Percentiles rank a stretch among this genome's conserved stretches.
phyloP scores from a whole-genome alignment of 2,113 vertebrate species.

The Beaufortia kweichowensis region DNA sequence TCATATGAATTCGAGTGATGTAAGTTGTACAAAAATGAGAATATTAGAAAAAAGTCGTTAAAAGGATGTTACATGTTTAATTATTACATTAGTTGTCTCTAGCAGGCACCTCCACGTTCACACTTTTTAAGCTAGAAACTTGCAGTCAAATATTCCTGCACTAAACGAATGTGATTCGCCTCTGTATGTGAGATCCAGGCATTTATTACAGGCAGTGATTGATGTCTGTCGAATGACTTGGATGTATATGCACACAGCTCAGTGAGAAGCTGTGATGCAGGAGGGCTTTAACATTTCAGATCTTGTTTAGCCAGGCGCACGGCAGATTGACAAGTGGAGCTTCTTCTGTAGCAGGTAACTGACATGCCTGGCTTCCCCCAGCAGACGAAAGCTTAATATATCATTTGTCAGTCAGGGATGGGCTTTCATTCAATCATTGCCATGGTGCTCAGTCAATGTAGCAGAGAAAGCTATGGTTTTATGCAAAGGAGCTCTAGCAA shows the following conservation, averaged over 20 bases:
- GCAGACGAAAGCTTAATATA: constrained; percentile 79
- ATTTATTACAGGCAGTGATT: constrained; percentile 73
- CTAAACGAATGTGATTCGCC: constrained; percentile 71
- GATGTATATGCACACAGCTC: constrained; percentile 67
- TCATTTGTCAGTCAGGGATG: constrained; percentile 80
- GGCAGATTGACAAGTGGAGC: constrained; percentile 76
- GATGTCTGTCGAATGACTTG: constrained; percentile 67
- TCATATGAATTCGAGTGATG: too few species aligned
- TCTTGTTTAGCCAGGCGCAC: constrained; percentile 74
- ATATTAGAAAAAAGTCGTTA: too few species aligned
- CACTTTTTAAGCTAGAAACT: not conserved
- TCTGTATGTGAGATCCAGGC: constrained; percentile 68
- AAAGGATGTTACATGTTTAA: too few species aligned
- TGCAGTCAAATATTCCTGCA: constrained; percentile 41
- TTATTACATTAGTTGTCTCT: too few species aligned
- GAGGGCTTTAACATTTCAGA: constrained; percentile 77
- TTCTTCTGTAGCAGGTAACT: constrained; percentile 75
- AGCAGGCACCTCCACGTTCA: too few species aligned
- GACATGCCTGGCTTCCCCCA: constrained; percentile 69
- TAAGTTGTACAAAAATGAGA: too few species aligned
- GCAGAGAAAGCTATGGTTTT: constrained; percentile 64
- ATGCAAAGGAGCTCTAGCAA: constrained; percentile 62
- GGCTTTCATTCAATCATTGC: constrained; percentile 75
- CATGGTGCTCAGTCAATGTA: constrained; percentile 67
- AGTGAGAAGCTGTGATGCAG: constrained; percentile 67